A percentile compares a stretch with the other conserved stretches of the same genome.
Evolutionary conservation across 2,888 invertebrate species (phyloP).

Genomic region (Scaptomyza tumidula): DNA sequence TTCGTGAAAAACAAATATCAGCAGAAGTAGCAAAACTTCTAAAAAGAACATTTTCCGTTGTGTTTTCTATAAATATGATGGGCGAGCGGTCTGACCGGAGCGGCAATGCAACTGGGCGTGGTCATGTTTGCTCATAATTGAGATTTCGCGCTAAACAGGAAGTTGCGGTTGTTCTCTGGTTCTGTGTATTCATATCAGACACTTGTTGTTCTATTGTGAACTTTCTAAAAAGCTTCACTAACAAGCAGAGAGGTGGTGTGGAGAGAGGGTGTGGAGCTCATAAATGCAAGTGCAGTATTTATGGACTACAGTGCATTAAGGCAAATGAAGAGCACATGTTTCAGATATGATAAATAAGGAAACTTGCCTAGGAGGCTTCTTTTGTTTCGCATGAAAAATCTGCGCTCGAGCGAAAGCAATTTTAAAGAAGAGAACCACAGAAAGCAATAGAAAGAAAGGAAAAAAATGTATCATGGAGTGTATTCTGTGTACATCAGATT

Average conservation of each 20-base stretch:
- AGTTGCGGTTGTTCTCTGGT: slow-evolving; percentile 45
- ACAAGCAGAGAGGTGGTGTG: background rate
- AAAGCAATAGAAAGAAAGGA: slow-evolving; percentile 1
- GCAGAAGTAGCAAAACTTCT: slow-evolving; percentile 33
- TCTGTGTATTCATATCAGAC: slow-evolving; percentile 34
- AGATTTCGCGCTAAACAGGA: slow-evolving; percentile 80
- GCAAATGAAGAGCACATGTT: slow-evolving; percentile 52
- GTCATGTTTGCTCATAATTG: slow-evolving; percentile 72
- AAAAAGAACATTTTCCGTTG: slow-evolving; percentile 54
- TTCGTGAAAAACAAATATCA: slow-evolving; percentile 30
- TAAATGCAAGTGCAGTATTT: slow-evolving; percentile 62
- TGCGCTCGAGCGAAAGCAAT: slow-evolving; percentile 16
- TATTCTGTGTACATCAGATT: slow-evolving; percentile 11
- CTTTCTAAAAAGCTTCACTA: slow-evolving; percentile 47
- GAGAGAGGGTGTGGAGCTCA: slow-evolving; percentile 45
- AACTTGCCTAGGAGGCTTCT: slow-evolving; percentile 13
- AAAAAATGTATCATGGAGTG: slow-evolving; percentile 4
- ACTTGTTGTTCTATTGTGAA: slow-evolving; percentile 57
- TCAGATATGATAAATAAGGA: slow-evolving; percentile 17
- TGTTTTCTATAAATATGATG: slow-evolving; percentile 22
- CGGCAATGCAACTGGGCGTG: slow-evolving; percentile 23
- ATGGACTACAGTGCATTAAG: slow-evolving; percentile 45
- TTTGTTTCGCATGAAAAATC: slow-evolving; percentile 33
- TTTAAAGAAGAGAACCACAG: slow-evolving; percentile 6
- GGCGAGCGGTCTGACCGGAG: background rate